Conservation (phyloP, 1,140 invertebrate species). For the Trachymyrmex cornetzi region DNA sequence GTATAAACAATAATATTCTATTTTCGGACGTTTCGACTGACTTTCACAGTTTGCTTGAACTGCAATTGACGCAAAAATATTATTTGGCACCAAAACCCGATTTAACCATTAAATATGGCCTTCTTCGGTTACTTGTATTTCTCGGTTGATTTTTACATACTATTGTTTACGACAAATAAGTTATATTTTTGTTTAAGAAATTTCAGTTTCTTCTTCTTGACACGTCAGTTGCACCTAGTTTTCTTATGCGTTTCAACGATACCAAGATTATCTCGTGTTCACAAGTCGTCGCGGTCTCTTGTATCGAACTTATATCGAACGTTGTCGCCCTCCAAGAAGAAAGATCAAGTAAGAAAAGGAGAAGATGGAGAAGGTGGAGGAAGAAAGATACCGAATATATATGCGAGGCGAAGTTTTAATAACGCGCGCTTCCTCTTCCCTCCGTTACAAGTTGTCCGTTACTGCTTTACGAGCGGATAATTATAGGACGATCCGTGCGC, state of each 20-base stretch:
- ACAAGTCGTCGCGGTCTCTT: conserved; percentile 49
- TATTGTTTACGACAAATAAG: too few relatives aligned
- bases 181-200: too few relatives aligned
- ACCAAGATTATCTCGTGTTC: conserved; percentile 41
- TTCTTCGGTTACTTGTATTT: too few relatives aligned
- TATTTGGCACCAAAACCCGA: too few relatives aligned
- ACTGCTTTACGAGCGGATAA: conserved; percentile 78
- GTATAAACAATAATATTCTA: too few relatives aligned
- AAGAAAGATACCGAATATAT: conserved; percentile 41
- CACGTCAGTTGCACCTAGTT: neutral
- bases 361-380: neutral
- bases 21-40: too few relatives aligned
- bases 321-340: conserved; percentile 38
- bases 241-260: conserved; percentile 27
- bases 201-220: neutral
- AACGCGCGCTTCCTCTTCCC: conserved; percentile 72
- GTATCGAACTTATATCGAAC: conserved; percentile 41
- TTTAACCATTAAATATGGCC: too few relatives aligned
- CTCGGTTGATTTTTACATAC: too few relatives aligned
- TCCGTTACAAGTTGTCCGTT: conserved; percentile 66
- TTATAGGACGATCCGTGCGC: conserved; percentile 65
- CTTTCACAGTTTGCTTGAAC: too few relatives aligned
- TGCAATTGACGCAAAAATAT: too few relatives aligned
- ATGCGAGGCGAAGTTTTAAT: conserved; percentile 68
- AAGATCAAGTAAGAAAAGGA: neutral